These are phyloP conservation scores for Phyllostomus hastatus DNA, from an alignment of 2,113 vertebrate species.

Conservation along the genomic window DNA sequence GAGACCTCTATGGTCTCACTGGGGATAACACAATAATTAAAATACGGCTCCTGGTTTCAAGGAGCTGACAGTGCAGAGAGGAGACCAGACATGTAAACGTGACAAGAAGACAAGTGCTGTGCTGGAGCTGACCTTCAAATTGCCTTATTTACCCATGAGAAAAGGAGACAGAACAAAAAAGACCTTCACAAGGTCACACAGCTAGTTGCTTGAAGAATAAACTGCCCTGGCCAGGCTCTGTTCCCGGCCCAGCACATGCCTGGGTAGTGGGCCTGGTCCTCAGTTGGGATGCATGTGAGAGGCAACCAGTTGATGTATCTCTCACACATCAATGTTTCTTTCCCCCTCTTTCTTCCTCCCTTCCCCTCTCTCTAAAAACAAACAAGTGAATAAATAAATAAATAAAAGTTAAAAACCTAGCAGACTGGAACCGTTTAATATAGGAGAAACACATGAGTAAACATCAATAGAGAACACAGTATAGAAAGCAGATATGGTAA, in stretches of 20 bases:
- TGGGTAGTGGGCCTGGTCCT: too few relatives aligned
- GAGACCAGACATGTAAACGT: background rate
- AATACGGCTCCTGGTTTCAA: conserved; percentile 37
- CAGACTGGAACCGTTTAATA: background rate
- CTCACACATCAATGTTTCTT: too few relatives aligned
- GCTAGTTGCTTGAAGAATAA: background rate
- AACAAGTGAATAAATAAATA: too few relatives aligned
- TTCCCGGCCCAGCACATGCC: too few relatives aligned
- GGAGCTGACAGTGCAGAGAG: background rate
- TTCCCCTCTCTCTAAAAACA: too few relatives aligned
- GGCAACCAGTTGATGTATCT: too few relatives aligned
- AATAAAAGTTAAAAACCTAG: background rate
- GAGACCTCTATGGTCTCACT: conserved; percentile 27
- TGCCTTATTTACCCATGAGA: background rate
- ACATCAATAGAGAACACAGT: background rate
- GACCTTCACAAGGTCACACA: conserved; percentile 31
- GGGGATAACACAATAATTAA: conserved; percentile 60
- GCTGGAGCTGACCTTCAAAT: background rate
- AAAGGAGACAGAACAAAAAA: background rate
- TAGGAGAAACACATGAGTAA: background rate
- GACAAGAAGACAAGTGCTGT: background rate
- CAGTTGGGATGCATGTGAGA: too few relatives aligned
- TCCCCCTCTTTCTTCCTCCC: too few relatives aligned
- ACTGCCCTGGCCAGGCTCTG: too few relatives aligned
- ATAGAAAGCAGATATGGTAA: background rate